Base-by-base conservation (phyloP, 92 coral and sea anemone genomes). In the Pocillopora meandrina region DNA sequence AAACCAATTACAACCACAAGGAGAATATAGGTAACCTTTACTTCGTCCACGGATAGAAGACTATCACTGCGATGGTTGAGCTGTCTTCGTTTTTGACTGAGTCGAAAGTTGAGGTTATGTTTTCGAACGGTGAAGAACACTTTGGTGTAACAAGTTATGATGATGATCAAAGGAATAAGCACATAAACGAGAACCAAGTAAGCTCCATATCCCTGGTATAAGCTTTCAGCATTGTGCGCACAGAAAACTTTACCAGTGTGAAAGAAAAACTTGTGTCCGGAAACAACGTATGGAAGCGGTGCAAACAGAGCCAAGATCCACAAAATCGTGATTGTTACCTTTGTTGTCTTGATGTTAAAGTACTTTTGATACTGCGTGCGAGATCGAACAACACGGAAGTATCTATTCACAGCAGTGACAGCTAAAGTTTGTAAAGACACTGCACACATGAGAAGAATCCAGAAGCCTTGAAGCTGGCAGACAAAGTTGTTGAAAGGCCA, bases 381-480 rank as follows among this genome's bases (percentile, higher is more conserved):
- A 19, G 96, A 76, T 49, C 93, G 92, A 65, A 85, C 88, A 57
- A 91, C 88, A 70, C 90, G 86, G 31, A 84, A 87, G 65, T 90
- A 93, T 75, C 93, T 74, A 81, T 93, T 93, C 56, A 90, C 82
- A n/a, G 96, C 93, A 14, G 96, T 90, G 75, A 93, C 84, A n/a
- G 96, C 93, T 66, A 93, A 84, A 18, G 93, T 90, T 72, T 93
- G 96, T 59, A 93, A 52, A 3, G 96, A 93, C 35, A 90, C 93
- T 5, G 93, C 93, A 63, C 93, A 90, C 74, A 93, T 75, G 58
- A 93, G 83, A 60, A 93, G 83, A 61, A 93, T 86, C 60, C 88
- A 88, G 78, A 93, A 93, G 13, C 96, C 96, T 86, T 93, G 93
- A 61, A 86, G 33, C 89, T 93, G 96, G 75, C 96, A 93, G 82